phyloP scores from a whole-genome alignment of 2,888 invertebrate species.

The Aporophyla lueneburgensis region DNA sequence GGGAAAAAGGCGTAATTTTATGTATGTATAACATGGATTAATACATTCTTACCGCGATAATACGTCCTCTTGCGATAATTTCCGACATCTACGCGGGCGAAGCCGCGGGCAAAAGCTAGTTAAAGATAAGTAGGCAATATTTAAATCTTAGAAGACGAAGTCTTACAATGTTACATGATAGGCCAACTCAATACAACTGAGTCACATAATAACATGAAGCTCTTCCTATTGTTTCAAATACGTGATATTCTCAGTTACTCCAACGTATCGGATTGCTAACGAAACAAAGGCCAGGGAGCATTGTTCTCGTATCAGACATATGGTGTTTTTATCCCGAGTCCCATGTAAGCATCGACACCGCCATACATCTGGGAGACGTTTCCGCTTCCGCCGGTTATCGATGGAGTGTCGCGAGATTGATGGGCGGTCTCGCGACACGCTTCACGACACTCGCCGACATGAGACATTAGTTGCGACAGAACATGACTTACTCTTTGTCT shows the following conservation, averaged over 20 bases:
- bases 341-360: conserved; percentile 48
- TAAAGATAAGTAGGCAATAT: not conserved
- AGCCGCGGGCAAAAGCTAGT: too few relatives aligned
- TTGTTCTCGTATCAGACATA: conserved; percentile 56
- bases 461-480: conserved; percentile 29
- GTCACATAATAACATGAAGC: not conserved
- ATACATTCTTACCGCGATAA: too few relatives aligned
- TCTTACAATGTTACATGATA: conserved; percentile 3
- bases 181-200: conserved; percentile 1
- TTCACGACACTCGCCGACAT: conserved; percentile 5
- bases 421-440: conserved; percentile 32
- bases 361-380: conserved; percentile 48
- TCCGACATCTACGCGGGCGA: too few relatives aligned
- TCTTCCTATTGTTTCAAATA: conserved; percentile 11
- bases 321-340: conserved; percentile 56
- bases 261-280: conserved; percentile 35
- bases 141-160: not conserved
- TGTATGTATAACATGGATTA: too few relatives aligned
- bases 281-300: conserved; percentile 37
- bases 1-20: too few relatives aligned
- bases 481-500: conserved; percentile 9
- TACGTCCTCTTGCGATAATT: too few relatives aligned
- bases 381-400: conserved; percentile 56
- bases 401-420: conserved; percentile 56
- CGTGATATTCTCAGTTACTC: conserved; percentile 14